Base-by-base conservation (phyloP, 2,797 vertebrate species). In the Siniperca undulata region DNA sequence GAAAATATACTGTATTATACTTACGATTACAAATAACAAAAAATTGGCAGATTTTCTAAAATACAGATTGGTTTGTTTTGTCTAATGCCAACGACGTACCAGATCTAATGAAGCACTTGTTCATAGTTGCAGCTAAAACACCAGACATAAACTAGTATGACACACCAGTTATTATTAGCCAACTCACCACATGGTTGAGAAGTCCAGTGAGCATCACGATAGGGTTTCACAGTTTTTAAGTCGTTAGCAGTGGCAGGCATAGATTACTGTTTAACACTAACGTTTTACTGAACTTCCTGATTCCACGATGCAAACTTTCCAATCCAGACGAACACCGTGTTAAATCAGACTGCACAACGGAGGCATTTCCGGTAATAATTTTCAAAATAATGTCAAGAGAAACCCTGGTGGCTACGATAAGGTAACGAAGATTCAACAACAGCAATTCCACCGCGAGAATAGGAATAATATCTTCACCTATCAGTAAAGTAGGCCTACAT, bases 221-320 rank as follows among this genome's bases (percentile, higher is more conserved):
- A 14, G 10, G 13, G 1, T 9, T 73, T 59, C 0, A 36, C 61
- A 4, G 70, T 52, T 11, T n/a, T 9, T 0, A 11, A 2, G 3
- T 30, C 14, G 7, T 48, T 0, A 4, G 42, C 12, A 14, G 42
- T 0, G 4, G n/a, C 36, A 38, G 34, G 5, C 34, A 40, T 36
- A 13, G 17, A 24, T n/a, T 4, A n/a, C 20, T 14, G 19, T 8
- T 0, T 9, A 38, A 70, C 34, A 30, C 6, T 2, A 9, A 3
- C 8, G 50, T 44, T 53, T 40, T 0, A 27, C 48, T 48, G 14
- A 24, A 90, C 89, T 92, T 90, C 91, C 91, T 92, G 86, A 81
- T 91, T 89, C 82, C 78, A 81, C 87, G 53, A 78, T 36, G 48
- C 71, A 86, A 88, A 88, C 80, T 83, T 88, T 89, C 80, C 83